Percentiles rank a stretch among this genome's conserved stretches.
These are phyloP conservation scores for Agriopis leucophaearia DNA, from an alignment of 2,888 invertebrate species.

Conservation along the genomic window DNA sequence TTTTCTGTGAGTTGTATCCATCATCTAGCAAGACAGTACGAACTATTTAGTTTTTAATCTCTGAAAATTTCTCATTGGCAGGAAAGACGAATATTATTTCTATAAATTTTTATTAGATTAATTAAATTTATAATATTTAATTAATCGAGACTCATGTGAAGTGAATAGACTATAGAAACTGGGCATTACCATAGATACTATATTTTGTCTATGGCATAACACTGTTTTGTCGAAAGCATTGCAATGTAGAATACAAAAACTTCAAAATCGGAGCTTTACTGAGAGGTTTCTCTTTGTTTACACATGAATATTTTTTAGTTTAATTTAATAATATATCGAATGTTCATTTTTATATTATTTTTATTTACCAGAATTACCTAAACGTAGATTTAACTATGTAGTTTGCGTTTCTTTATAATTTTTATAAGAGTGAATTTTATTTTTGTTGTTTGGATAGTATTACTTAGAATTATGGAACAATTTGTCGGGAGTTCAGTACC, in stretches of 20 bases:
- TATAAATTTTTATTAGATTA: too few species aligned
- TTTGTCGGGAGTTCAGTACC: slow-evolving; percentile 27
- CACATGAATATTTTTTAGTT: slow-evolving; percentile 43
- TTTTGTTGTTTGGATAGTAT: slow-evolving; percentile 39
- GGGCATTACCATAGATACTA: background rate
- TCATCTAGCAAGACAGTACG: too few species aligned
- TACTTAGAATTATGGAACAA: slow-evolving; percentile 35
- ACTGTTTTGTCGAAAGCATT: slow-evolving; percentile 40
- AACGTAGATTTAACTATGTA: slow-evolving; percentile 56
- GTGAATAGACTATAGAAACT: background rate
- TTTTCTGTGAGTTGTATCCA: too few species aligned
- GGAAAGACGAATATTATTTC: background rate
- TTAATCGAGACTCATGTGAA: background rate
- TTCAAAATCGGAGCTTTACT: slow-evolving; percentile 67
- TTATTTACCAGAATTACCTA: slow-evolving; percentile 61
- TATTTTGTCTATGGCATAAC: too few species aligned
- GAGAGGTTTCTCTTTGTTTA: slow-evolving; percentile 41
- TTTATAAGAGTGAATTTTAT: slow-evolving; percentile 35
- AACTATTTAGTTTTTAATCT: too few species aligned
- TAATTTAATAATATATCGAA: slow-evolving; percentile 49
- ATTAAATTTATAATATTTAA: too few species aligned
- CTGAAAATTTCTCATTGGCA: background rate
- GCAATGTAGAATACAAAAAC: slow-evolving; percentile 64
- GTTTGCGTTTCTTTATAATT: slow-evolving; percentile 25
- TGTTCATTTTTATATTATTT: slow-evolving; percentile 64